These are phyloP conservation scores for Rhodeus uyekii DNA, from an alignment of 2,797 vertebrate species.

Conservation along the genomic window DNA sequence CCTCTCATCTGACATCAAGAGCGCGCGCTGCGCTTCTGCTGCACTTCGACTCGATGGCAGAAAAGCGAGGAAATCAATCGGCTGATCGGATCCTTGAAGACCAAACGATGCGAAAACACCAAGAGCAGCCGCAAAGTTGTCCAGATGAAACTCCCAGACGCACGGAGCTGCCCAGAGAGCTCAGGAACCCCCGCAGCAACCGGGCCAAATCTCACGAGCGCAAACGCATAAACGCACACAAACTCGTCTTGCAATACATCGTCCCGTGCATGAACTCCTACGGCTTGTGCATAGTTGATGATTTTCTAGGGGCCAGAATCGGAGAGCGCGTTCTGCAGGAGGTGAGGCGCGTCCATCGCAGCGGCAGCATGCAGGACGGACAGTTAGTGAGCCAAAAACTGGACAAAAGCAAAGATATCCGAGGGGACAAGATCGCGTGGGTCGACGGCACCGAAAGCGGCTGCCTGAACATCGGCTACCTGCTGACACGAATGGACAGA, in stretches of 20 bases:
- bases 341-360: constrained; percentile 60
- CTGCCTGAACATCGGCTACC: constrained; percentile 66
- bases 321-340: constrained; percentile 67
- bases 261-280: constrained; percentile 67
- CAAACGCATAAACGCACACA: constrained; percentile 57
- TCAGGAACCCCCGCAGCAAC: constrained; percentile 51
- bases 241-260: constrained; percentile 64
- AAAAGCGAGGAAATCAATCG: constrained; percentile 1
- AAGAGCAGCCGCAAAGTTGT: constrained; percentile 14
- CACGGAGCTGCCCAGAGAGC: constrained; percentile 41
- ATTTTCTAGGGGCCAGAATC: constrained; percentile 65
- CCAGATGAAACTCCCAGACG: background rate
- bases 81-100: constrained; percentile 21
- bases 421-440: constrained; percentile 68
- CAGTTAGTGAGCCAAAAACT: constrained; percentile 62
- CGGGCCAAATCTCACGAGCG: constrained; percentile 54
- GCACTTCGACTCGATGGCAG: constrained; percentile 53
- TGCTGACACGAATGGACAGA: constrained; percentile 68
- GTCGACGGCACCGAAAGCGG: constrained; percentile 66
- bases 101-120: background rate
- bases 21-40: background rate
- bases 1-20: constrained; percentile 32
- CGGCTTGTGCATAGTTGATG: constrained; percentile 68
- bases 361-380: constrained; percentile 64
- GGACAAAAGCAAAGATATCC: constrained; percentile 59